phyloP scores from a whole-genome alignment of 2,797 vertebrate species.

The Diplodus puntazzo region DNA sequence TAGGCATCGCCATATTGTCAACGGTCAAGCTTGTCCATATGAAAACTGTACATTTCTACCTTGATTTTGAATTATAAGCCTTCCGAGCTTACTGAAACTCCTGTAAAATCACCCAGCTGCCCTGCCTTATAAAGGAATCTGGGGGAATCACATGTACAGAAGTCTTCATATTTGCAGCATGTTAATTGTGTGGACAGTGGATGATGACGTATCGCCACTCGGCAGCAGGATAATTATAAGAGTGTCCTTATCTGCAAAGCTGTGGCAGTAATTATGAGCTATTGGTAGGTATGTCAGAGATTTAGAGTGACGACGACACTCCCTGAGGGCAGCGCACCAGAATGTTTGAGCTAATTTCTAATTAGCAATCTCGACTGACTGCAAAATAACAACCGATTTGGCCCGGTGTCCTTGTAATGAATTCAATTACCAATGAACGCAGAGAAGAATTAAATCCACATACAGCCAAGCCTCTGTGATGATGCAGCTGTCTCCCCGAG shows the following conservation, averaged over 20 bases:
- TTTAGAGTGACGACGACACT: constrained; percentile 38
- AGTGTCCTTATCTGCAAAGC: constrained; percentile 32
- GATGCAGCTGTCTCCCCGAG: constrained; percentile 31
- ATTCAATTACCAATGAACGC: constrained; percentile 72
- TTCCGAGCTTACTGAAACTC: constrained; percentile 14
- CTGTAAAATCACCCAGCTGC: constrained; percentile 20
- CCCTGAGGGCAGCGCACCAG: constrained; percentile 39
- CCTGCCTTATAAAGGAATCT: constrained; percentile 10
- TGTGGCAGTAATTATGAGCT: constrained; percentile 60
- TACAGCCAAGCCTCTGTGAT: constrained; percentile 32
- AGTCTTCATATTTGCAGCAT: constrained; percentile 7
- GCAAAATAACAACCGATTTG: constrained; percentile 71
- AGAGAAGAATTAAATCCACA: constrained; percentile 69
- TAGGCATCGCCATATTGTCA: no score
- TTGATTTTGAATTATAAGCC: not conserved
- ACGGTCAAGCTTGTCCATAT: no score
- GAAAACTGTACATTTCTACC: not conserved
- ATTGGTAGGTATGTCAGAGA: constrained; percentile 61
- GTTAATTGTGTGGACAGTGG: constrained; percentile 12
- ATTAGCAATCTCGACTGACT: constrained; percentile 74
- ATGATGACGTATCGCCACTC: constrained; percentile 7
- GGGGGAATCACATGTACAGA: not conserved
- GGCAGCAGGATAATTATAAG: constrained; percentile 16
- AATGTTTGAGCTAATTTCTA: constrained; percentile 74
- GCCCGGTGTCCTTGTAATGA: constrained; percentile 69